These are phyloP conservation scores for Achatina immaculata DNA, from an alignment of 1,140 invertebrate genomes.

Conservation along the genomic window DNA sequence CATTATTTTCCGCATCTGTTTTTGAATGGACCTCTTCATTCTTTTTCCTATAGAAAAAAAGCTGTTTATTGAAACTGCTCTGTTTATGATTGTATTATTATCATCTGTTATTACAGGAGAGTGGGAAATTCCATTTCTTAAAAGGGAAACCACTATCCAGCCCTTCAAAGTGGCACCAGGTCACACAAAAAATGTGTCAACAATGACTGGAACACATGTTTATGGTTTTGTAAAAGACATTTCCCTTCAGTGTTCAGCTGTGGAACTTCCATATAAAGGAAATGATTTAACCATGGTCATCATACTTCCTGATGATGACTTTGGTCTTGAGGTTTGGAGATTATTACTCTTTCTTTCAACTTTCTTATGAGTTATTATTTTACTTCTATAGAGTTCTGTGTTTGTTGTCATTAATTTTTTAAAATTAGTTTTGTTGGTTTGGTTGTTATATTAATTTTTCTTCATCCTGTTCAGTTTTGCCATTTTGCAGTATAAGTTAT, in stretches of 20 bases:
- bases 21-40: too few relatives aligned
- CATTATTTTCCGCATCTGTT: too few relatives aligned
- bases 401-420: too few relatives aligned
- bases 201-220: conserved; percentile 37
- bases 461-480: too few relatives aligned
- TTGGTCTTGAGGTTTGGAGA: conserved; percentile 55
- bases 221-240: conserved; percentile 28
- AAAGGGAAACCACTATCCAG: conserved; percentile 71
- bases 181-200: conserved; percentile 27
- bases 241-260: conserved; percentile 75
- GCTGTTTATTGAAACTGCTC: too few relatives aligned
- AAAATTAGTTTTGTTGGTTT: too few relatives aligned
- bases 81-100: too few relatives aligned
- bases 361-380: too few relatives aligned
- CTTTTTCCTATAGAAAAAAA: too few relatives aligned
- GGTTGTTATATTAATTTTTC: too few relatives aligned
- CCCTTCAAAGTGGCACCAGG: conserved; percentile 35
- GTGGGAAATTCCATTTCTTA: conserved; percentile 80
- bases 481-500: too few relatives aligned
- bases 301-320: conserved; percentile 76
- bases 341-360: not conserved
- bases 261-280: conserved; percentile 82
- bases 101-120: conserved; percentile 76
- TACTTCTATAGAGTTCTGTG: too few relatives aligned
- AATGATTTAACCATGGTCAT: conserved; percentile 78